Evolutionary conservation across 2,113 vertebrate species (phyloP).

Genomic region (Muntiacus reevesi): DNA sequence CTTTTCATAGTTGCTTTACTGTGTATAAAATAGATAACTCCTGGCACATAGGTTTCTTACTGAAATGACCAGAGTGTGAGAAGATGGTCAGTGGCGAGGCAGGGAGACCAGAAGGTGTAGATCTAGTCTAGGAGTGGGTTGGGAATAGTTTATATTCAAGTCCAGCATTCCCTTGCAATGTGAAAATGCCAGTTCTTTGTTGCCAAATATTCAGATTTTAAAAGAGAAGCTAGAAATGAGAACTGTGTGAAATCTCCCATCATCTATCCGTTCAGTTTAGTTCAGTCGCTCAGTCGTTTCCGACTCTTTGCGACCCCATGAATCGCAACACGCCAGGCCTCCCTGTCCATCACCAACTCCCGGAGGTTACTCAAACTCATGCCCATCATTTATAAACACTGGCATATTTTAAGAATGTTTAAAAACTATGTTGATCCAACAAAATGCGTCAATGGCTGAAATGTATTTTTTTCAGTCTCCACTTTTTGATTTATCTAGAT

Average conservation of each 20-base stretch:
- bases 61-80: fast-evolving
- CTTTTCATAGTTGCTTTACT: neutral
- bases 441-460: neutral
- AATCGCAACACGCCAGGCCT: no score
- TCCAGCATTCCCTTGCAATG: neutral
- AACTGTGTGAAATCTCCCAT: neutral
- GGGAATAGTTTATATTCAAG: neutral
- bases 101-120: no score
- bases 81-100: no score
- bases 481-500: neutral
- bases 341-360: no score
- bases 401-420: neutral
- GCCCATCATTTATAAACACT: neutral
- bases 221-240: neutral
- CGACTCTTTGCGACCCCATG: no score
- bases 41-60: neutral
- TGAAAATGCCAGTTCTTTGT: neutral
- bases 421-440: neutral
- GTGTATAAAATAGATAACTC: neutral
- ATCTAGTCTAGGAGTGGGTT: no score
- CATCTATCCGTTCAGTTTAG: neutral
- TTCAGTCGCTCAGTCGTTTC: no score
- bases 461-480: neutral
- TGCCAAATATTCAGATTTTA: neutral
- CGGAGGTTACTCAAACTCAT: no score